Percentiles rank a stretch among this genome's conserved stretches.
phyloP scores from a whole-genome alignment of 2,797 vertebrate genomes.

The Echeneis naucrates region DNA sequence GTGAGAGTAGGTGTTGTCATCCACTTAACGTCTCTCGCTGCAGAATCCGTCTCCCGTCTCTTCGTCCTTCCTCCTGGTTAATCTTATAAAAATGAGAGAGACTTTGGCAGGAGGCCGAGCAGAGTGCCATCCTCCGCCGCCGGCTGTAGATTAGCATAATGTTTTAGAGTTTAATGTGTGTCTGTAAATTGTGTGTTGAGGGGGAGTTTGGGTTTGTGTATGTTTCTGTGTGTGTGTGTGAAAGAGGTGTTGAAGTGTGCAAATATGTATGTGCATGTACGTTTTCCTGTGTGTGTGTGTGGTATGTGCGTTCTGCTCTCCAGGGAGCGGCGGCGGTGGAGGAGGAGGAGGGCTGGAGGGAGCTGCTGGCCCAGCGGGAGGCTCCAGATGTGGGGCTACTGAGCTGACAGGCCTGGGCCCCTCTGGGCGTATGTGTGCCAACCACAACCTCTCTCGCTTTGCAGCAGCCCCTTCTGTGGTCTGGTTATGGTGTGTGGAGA shows the following conservation, averaged over 20 bases:
- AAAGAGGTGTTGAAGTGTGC: conserved; percentile 23
- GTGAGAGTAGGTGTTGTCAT: conserved; percentile 44
- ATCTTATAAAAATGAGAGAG: conserved; percentile 82
- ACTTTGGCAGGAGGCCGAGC: conserved; percentile 78
- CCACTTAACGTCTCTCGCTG: conserved; percentile 37
- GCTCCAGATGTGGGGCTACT: conserved; percentile 86
- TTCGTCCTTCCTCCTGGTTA: conserved; percentile 64
- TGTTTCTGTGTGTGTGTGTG: conserved; percentile 1
- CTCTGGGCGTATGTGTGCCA: conserved; percentile 82
- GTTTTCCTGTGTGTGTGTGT: conserved; percentile 28
- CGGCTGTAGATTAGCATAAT: conserved; percentile 80
- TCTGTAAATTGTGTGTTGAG: conserved; percentile 41
- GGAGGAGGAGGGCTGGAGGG: conserved; percentile 64
- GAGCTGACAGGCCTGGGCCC: conserved; percentile 82
- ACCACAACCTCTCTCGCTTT: conserved; percentile 74
- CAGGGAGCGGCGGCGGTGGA: conserved; percentile 66
- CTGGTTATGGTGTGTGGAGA: conserved; percentile 62
- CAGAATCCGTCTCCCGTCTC: conserved; percentile 27
- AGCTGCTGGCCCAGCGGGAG: conserved; percentile 82
- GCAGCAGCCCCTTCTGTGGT: conserved; percentile 70
- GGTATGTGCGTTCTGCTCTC: conserved; percentile 65
- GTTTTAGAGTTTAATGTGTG: conserved; percentile 65
- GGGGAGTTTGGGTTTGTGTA: conserved; percentile 29
- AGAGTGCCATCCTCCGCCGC: conserved; percentile 76
- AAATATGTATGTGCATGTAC: conserved; percentile 22